These are phyloP conservation scores for Manduca sexta DNA, from an alignment of 1,140 invertebrate species.

Conservation along the genomic window DNA sequence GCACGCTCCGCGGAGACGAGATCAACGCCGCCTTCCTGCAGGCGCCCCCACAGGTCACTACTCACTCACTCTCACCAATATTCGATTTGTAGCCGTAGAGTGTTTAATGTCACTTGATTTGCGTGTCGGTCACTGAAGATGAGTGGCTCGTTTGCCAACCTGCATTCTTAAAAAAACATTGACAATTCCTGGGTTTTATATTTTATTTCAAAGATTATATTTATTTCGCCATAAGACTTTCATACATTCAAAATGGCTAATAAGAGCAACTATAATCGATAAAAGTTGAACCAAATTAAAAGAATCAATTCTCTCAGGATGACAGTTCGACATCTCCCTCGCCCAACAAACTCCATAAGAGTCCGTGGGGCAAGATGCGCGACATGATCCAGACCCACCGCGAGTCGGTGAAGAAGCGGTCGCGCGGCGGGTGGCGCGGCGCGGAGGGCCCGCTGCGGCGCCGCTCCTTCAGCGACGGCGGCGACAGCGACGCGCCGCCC, in stretches of 20 bases:
- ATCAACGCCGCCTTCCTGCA: conserved; percentile 47
- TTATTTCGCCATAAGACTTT: too few relatives aligned
- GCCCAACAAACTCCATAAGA: conserved; percentile 73
- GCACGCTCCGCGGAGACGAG: conserved; percentile 36
- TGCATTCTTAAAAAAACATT: too few relatives aligned
- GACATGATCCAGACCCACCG: conserved; percentile 81
- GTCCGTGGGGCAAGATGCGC: conserved; percentile 81
- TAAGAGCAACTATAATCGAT: too few relatives aligned
- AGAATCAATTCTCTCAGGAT: conserved; percentile 30
- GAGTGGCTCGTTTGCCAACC: too few relatives aligned
- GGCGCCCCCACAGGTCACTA: conserved; percentile 44
- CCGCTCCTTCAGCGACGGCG: conserved; percentile 70
- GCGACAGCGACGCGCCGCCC: conserved; percentile 61
- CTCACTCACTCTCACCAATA: too few relatives aligned
- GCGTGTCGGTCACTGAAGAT: too few relatives aligned
- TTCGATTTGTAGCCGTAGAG: too few relatives aligned
- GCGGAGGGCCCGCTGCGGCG: conserved; percentile 60
- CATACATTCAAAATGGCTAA: too few relatives aligned
- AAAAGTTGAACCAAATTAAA: too few relatives aligned
- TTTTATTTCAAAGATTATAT: too few relatives aligned
- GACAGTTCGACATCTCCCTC: conserved; percentile 65
- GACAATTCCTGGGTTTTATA: too few relatives aligned
- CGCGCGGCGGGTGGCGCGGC: conserved; percentile 39
- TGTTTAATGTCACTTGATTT: too few relatives aligned
- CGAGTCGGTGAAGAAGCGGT: conserved; percentile 76